Percentiles rank a stretch among this genome's conserved stretches.
These are phyloP conservation scores for Bombus sylvicola DNA, from an alignment of 1,140 invertebrate species.

Conservation along the genomic window DNA sequence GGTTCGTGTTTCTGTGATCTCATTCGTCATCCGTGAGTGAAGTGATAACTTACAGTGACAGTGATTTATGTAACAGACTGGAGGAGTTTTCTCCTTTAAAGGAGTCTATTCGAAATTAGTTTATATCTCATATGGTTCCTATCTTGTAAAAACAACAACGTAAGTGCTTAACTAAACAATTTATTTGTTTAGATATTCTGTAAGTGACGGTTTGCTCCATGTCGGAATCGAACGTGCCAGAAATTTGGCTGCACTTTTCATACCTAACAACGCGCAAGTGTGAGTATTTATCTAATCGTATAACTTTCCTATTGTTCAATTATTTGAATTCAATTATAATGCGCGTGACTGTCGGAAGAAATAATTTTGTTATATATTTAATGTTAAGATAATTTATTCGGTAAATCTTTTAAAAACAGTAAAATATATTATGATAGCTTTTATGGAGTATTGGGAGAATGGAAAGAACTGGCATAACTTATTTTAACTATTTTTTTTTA, in stretches of 20 bases:
- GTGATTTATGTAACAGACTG: neutral
- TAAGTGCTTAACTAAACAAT: neutral
- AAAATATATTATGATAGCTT: neutral
- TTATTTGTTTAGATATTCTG: constrained; percentile 88
- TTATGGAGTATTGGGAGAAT: neutral
- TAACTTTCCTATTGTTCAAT: neutral
- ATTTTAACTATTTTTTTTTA: too few species aligned
- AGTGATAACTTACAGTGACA: neutral
- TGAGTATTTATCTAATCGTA: constrained; percentile 82
- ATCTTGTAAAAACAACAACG: neutral
- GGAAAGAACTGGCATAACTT: too few species aligned
- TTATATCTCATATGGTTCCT: neutral
- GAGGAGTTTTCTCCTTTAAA: neutral
- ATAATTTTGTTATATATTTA: neutral
- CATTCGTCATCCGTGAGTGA: neutral
- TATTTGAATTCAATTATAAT: neutral
- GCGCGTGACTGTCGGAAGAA: neutral
- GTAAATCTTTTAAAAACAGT: neutral
- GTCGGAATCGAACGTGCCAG: constrained; percentile 94
- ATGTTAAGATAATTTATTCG: neutral
- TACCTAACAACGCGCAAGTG: constrained; percentile 89
- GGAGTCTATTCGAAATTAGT: neutral
- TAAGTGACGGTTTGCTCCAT: constrained; percentile 90
- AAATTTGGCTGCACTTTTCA: constrained; percentile 92
- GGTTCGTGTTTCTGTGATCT: too few species aligned